Conservation (phyloP, 1,140 invertebrate species). For the Eupeodes corollae region DNA sequence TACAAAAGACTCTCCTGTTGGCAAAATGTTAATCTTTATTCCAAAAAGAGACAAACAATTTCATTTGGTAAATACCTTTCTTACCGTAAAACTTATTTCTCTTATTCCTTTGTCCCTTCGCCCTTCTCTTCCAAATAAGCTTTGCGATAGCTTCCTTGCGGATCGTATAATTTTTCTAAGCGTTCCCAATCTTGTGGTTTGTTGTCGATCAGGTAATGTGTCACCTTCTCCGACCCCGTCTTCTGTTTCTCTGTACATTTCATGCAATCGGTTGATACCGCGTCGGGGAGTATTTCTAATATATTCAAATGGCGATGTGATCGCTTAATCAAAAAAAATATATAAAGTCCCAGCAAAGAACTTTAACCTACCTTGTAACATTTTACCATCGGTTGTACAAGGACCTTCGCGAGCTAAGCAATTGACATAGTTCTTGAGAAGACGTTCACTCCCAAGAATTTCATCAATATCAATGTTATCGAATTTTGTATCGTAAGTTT, state of each 20-base stretch:
- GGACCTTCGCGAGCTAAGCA: slow-evolving; percentile 53
- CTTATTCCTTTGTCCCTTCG: too few species aligned
- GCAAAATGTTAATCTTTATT: too few species aligned
- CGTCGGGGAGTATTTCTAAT: slow-evolving; percentile 50
- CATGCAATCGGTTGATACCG: slow-evolving; percentile 46
- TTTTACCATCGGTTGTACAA: slow-evolving; percentile 56
- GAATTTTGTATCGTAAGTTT: slow-evolving; percentile 55
- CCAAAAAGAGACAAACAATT: too few species aligned
- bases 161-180: slow-evolving; percentile 50
- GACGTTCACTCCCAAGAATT: slow-evolving; percentile 51
- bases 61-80: too few species aligned
- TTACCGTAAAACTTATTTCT: too few species aligned
- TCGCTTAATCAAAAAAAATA: background rate
- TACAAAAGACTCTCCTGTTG: too few species aligned
- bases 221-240: slow-evolving; percentile 41
- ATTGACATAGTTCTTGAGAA: slow-evolving; percentile 52
- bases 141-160: slow-evolving; percentile 40
- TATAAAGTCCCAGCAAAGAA: background rate
- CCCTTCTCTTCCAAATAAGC: slow-evolving; percentile 20
- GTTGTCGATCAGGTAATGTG: slow-evolving; percentile 42
- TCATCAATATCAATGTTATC: slow-evolving; percentile 58
- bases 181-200: slow-evolving; percentile 44
- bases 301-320: background rate
- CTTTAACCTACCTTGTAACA: slow-evolving; percentile 44
- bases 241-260: slow-evolving; percentile 51